Evolutionary conservation across 1,140 invertebrate species (phyloP).

Genomic region (Neodiprion fabricii): DNA sequence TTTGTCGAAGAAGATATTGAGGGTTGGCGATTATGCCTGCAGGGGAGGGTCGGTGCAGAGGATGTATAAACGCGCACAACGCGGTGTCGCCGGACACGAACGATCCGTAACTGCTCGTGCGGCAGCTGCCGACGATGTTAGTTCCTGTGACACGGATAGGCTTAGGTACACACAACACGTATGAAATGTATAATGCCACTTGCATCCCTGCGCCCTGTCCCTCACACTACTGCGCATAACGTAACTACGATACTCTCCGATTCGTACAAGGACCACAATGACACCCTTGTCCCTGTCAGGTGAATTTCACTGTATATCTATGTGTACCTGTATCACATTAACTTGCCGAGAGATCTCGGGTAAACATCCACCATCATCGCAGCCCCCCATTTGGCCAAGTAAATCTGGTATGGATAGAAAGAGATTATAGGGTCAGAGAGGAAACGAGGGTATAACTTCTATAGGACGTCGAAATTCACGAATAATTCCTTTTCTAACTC

Average conservation of each 20-base stretch:
- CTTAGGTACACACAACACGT: too few relatives aligned
- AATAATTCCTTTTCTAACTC: too few relatives aligned
- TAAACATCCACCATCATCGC: too few relatives aligned
- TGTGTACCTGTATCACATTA: too few relatives aligned
- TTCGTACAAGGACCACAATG: constrained; percentile 37
- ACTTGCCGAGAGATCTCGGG: too few relatives aligned
- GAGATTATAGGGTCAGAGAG: background rate
- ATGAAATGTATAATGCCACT: too few relatives aligned
- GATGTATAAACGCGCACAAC: background rate
- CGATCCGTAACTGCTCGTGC: background rate
- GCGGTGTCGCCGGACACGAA: background rate
- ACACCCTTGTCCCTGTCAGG: constrained; percentile 48
- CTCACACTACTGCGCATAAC: too few relatives aligned
- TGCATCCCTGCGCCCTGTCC: too few relatives aligned
- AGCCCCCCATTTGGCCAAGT: background rate
- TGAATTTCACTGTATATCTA: constrained; percentile 46
- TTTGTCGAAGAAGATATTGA: background rate
- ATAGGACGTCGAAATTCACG: too few relatives aligned
- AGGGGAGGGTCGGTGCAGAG: background rate
- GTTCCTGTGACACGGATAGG: background rate
- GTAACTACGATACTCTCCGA: too few relatives aligned
- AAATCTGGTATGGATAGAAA: background rate
- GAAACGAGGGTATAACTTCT: background rate
- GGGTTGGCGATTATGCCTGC: background rate
- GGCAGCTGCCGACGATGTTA: background rate